Conservation (phyloP, 2,888 invertebrate genomes). For the Mechanitis messenoides region DNA sequence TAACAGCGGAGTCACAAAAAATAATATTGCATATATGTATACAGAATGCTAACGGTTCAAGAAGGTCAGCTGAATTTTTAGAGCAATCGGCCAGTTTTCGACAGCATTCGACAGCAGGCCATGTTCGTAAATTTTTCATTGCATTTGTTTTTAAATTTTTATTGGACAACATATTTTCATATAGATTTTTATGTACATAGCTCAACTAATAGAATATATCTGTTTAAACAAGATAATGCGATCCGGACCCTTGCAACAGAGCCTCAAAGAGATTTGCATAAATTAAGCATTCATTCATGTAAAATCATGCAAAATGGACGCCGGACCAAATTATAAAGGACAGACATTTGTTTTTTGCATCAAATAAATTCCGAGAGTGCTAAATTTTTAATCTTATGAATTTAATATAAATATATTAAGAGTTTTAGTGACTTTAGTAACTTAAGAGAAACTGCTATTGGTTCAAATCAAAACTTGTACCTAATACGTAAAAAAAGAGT, state of each 20-base stretch:
- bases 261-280: constrained; percentile 17
- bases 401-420: neutral
- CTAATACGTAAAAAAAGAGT: too few relatives aligned
- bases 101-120: too few relatives aligned
- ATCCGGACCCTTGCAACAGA: constrained; percentile 15
- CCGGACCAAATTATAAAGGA: constrained; percentile 12
- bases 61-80: too few relatives aligned
- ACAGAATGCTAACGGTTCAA: too few relatives aligned
- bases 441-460: too few relatives aligned
- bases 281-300: constrained; percentile 22
- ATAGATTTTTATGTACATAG: neutral
- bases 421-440: too few relatives aligned
- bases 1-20: too few relatives aligned
- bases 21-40: too few relatives aligned
- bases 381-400: neutral
- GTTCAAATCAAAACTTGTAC: too few relatives aligned
- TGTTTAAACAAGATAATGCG: constrained; percentile 20
- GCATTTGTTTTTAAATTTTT: too few relatives aligned
- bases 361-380: neutral
- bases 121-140: too few relatives aligned
- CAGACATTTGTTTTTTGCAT: constrained; percentile 12
- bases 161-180: neutral
- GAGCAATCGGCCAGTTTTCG: too few relatives aligned
- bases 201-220: constrained; percentile 15
- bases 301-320: constrained; percentile 21